Base-by-base conservation (phyloP, 2,797 vertebrate genomes). In the Lagocephalus sceleratus region DNA sequence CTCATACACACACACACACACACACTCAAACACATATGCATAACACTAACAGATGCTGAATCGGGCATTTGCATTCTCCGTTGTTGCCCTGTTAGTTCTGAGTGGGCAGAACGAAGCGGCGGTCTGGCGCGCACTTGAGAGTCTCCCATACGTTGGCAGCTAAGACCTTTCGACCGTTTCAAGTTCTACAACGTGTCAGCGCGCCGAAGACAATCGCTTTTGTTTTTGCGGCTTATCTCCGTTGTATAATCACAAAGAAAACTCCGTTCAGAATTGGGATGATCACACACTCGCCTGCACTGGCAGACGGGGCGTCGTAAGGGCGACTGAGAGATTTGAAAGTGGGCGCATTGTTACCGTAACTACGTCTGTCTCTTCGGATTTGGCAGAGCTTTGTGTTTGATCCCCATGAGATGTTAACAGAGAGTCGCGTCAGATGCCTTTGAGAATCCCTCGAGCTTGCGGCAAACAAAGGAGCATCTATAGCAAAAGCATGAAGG, bases 31-130 rank as follows among this genome's bases (percentile, higher is more conserved):
- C 20, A 48, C 23, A 25, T 20, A 39, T 21, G 55, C 52, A 47
- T 25, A 22, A 29, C 1, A 6, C 46, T 47, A 64, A 65, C 70
- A 68, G 71, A 71, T 73, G 68, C 69, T 51, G 57, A 71, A 54
- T 42, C 42, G 20, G 14, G 47, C 49, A 80, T 83, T 80, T 73
- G 68, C 61, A 79, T 84, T 82, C 72, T 59, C 60, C 60, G 47
- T 48, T 3, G 25, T 76, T 77, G 57, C 57, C 53, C 49, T 56
- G 59, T 76, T 68, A 56, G 70, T 22, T 73, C 58, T 54, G 69
- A 75, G 69, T 58, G 59, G 60, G 68, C 29, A 6, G 47, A 71
- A 57, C 43, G 5, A 53, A 68, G 59, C 29, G 51, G 25, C 58
- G 53, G 39, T 68, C 60, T 63, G 60, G 15, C 43, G 55, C 51